Conservation (phyloP, 1,140 invertebrate genomes). For the Drosophila bipectinata region DNA sequence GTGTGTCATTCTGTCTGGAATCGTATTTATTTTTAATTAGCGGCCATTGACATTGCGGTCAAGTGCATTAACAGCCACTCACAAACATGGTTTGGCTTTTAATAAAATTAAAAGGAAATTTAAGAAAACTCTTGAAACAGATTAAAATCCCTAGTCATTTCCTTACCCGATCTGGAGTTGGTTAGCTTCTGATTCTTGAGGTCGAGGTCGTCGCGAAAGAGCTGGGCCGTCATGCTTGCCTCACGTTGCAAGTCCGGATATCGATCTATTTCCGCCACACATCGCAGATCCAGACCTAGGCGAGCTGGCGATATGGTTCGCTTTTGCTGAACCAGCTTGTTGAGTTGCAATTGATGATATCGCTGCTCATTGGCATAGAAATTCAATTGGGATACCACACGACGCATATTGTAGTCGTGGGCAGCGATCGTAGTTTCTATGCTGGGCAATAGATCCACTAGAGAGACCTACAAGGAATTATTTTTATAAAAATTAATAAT, state of each 20-base stretch:
- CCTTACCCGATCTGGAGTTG: conserved; percentile 69
- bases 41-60: conserved; percentile 62
- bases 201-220: conserved; percentile 66
- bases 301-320: conserved; percentile 37
- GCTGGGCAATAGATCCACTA: conserved; percentile 54
- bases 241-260: conserved; percentile 64
- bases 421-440: conserved; percentile 68
- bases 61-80: conserved; percentile 52
- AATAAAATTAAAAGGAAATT: not conserved
- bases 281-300: conserved; percentile 59
- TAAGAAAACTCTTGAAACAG: not conserved
- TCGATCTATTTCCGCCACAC: conserved; percentile 70
- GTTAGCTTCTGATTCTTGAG: conserved; percentile 74
- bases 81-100: not conserved
- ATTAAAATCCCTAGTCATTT: too few species aligned
- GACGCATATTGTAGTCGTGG: conserved; percentile 67
- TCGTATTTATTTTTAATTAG: conserved; percentile 78
- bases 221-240: conserved; percentile 48
- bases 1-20: conserved; percentile 45
- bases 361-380: conserved; percentile 76
- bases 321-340: conserved; percentile 46
- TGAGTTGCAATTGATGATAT: conserved; percentile 54
- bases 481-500: too few species aligned
- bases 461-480: conserved; percentile 36
- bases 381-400: conserved; percentile 71